Conservation (phyloP, 1,140 invertebrate genomes). For the Neodiprion lecontei region DNA sequence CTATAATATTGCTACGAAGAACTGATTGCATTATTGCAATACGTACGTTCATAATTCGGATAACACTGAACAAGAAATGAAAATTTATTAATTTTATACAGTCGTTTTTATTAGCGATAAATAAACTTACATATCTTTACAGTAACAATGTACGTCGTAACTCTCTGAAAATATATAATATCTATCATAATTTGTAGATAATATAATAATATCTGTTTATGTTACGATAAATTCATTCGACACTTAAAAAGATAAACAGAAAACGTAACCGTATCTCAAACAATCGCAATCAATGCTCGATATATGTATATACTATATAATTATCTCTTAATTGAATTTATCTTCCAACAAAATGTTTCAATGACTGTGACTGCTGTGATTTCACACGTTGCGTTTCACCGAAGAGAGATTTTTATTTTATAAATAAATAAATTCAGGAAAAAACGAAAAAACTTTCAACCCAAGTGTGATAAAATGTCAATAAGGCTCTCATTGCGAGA, state of each 20-base stretch:
- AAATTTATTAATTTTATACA: conserved; percentile 41
- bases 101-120: conserved; percentile 63
- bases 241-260: conserved; percentile 5
- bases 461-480: neutral
- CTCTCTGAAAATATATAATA: conserved; percentile 57
- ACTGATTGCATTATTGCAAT: too few relatives aligned
- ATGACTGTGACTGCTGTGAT: neutral
- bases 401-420: neutral
- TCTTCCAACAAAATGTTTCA: neutral
- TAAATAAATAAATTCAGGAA: neutral
- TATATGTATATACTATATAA: neutral
- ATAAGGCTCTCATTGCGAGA: neutral
- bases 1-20: too few relatives aligned
- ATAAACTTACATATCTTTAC: conserved; percentile 64
- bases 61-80: neutral
- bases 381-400: neutral
- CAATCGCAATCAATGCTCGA: neutral
- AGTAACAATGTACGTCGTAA: conserved; percentile 60
- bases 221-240: neutral
- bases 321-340: neutral
- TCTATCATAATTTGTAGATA: conserved; percentile 17
- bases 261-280: conserved; percentile 5
- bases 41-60: neutral
- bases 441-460: neutral
- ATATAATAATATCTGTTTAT: neutral